These are phyloP conservation scores for Rhodophaea formosa DNA, from an alignment of 2,888 invertebrate species.

Conservation along the genomic window DNA sequence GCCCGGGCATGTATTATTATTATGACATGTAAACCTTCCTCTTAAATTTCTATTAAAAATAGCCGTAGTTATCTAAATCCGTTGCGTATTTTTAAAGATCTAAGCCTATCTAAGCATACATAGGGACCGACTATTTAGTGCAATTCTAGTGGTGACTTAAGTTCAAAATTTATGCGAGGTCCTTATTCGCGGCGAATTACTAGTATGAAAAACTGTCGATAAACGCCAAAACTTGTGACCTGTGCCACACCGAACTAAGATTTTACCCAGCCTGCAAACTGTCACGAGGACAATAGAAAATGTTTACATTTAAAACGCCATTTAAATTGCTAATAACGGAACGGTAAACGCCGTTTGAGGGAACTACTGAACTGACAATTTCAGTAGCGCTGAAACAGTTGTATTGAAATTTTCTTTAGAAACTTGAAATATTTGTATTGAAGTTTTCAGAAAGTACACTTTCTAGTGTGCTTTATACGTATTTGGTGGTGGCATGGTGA, in stretches of 20 bases:
- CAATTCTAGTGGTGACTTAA: too few species aligned
- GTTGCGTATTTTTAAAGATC: too few species aligned
- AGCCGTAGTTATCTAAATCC: too few species aligned
- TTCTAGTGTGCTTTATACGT: neutral
- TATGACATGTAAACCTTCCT: too few species aligned
- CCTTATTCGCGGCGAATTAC: too few species aligned
- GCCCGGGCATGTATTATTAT: too few species aligned
- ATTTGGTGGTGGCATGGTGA: neutral
- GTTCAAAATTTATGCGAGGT: too few species aligned
- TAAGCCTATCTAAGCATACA: too few species aligned
- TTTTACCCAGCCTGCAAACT: constrained; percentile 35
- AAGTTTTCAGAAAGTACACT: neutral
- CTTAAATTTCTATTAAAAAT: too few species aligned
- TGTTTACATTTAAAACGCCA: constrained; percentile 44
- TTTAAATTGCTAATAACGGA: constrained; percentile 48
- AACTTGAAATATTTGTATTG: neutral
- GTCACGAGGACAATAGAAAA: constrained; percentile 44
- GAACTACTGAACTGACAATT: constrained; percentile 26
- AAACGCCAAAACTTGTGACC: neutral
- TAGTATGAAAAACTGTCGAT: neutral
- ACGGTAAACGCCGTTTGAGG: constrained; percentile 24
- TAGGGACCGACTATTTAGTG: too few species aligned
- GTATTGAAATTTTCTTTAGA: neutral
- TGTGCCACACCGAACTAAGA: constrained; percentile 14
- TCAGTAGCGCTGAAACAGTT: constrained; percentile 4